Base-by-base conservation (phyloP, 2,888 invertebrate genomes). In the Perizoma flavofasciatum region DNA sequence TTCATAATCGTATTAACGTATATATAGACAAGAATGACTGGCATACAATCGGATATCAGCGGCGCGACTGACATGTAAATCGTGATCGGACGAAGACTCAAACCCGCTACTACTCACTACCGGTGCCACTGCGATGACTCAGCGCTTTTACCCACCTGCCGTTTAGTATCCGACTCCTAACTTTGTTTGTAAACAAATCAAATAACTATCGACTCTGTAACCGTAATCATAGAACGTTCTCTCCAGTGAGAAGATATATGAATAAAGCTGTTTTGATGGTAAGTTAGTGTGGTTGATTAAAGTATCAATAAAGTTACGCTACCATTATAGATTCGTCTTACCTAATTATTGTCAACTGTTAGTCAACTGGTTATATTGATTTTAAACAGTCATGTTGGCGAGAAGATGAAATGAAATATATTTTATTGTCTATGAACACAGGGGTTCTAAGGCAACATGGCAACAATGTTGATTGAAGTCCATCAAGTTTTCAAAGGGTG, bases 61-160 rank as follows among this genome's bases (percentile, higher is more conserved):
- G 89, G 91, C 71, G 84, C 82, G 75, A 82, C 84, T 90, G 91
- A 91, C 91, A 90, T 90, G 88, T 89, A 91, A 90, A 91, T 92
- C 89, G 89, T 91, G 91, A 89, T 89, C 86, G 81, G 79, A 78
- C 80, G 11, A 77, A 81, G 85, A 82, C 73, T 82, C 84, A 76
- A 86, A 86, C 83, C 80, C 76, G 92, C 92, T 92, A 91, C 91
- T 81, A 85, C 75, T 74, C 74, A 89, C 91, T 91, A 91, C 91
- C 86, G 89, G 85, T 88, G 89, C 89, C 89, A 88, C 89, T 72
- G 86, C 67, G 75, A 80, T 92, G 90, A 91, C 88, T 89, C 88
- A 88, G 89, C 92, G 79, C 32, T 78, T 83, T 81, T 75, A 55
- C 81, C 83, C 92, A 92, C 91, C 92, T 91, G 92, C 90, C 78